Evolutionary conservation across 2,797 vertebrate species (phyloP).

Genomic region (Capromys pilorides): DNA sequence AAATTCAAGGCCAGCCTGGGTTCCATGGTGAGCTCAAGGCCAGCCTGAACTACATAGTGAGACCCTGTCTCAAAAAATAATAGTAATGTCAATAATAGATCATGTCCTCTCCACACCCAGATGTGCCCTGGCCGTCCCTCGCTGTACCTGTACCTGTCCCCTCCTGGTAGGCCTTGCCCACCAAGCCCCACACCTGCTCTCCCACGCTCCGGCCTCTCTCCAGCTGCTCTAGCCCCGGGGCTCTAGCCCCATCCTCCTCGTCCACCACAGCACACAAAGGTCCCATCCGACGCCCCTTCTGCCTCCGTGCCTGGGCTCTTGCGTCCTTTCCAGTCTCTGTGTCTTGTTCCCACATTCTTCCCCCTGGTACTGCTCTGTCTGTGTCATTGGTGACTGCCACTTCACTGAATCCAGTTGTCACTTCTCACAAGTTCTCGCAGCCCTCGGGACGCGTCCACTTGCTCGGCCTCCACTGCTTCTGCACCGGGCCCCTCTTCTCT

Average conservation of each 20-base stretch:
- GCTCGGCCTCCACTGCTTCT: background rate
- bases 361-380: background rate
- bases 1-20: background rate
- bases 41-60: background rate
- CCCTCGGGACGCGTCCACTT: background rate
- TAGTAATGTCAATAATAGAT: background rate
- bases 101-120: background rate
- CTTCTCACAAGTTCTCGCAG: background rate
- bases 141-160: fast-evolving
- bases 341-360: too few relatives aligned
- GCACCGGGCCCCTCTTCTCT: background rate
- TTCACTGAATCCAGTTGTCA: background rate
- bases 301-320: background rate
- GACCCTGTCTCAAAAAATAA: background rate
- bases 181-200: background rate
- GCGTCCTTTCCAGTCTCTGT: background rate
- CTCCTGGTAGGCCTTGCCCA: background rate
- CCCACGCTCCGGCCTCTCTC: background rate
- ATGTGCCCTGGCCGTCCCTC: background rate
- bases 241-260: background rate
- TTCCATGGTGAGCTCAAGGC: background rate
- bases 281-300: background rate
- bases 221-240: background rate
- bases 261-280: background rate
- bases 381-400: background rate